Base-by-base conservation (phyloP, 2,113 vertebrate genomes). In the Piprites chloris region DNA sequence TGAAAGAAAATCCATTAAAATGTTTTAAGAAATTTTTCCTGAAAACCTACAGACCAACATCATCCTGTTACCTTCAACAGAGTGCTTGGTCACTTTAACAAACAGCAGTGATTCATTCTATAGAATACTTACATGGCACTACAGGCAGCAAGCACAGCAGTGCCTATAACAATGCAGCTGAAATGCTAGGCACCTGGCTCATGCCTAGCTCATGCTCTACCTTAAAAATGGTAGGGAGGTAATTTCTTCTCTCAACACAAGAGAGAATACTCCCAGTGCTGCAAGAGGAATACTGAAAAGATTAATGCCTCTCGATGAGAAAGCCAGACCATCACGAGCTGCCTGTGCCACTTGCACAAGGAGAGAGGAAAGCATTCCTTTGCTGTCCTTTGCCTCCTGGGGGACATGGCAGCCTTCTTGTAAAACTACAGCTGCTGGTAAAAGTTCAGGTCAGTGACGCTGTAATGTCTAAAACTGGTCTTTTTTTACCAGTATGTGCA, bases 401-500 rank as follows among this genome's bases (percentile, higher is more conserved):
- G 72, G 56, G 7, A 52, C 23, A 14, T 5, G 19, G 30, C 47
- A 89, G 23, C 58, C 41, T 76, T 44, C 35, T 35, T 9, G 1
- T 55, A 75, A 72, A 58, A 65, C 44, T 61, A 49, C 35, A 82
- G 44, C 84, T 94, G 66, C 87, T 82, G 66, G 66, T 33, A 87
- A 82, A 75, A 68, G 32, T 65, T 87, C 26, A 49, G 37, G 27
- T 61, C 50, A 89, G 33, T 63, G 65, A 47, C 44, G 50, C 52
- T 33, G 28, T 66, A 67, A 71, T 5, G 2, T 42, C 33, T 50
- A 39, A 74, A 81, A 80, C 28, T 67, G 33, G 16, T 30, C 35
- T 21, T 66, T 90, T 62, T 50, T 63, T 59, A 83, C 13, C 2
- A 35, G 2, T 13, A 9, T 13, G 8, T 42, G 4, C 59, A 39